Base-by-base conservation (phyloP, 1,140 invertebrate genomes). In the Halictus rubicundus region DNA sequence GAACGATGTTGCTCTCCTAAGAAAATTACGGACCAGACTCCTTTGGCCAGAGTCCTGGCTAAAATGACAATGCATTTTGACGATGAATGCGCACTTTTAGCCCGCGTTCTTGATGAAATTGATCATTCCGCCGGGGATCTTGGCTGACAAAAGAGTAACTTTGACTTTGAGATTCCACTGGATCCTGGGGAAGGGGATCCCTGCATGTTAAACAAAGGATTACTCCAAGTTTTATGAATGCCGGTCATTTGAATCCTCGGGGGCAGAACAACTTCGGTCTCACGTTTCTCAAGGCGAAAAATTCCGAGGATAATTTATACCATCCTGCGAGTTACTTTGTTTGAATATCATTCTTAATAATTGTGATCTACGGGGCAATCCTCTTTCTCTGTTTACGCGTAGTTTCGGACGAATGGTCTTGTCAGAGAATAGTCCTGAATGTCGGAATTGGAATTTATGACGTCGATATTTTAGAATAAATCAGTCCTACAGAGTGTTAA, bases 151-250 rank as follows among this genome's bases (percentile, higher is more conserved):
- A 52, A 52, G 54, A 57, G 8, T 21, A 25, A 59, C n/a, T 25
- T 59, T 59, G 57, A 14, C 57, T 59, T 59, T 59, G 57, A 59
- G 57, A 59, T 59, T 59, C 23, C 23, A 12, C 57, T 7, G n/a
- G 0, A 0, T n/a, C n/a, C 8, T 16, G 21, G 6, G 54, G 3
- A 57, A n/a, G 0, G 21, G 7, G 54, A 57, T 5, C 6, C 54
- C 7, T 25, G 57, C n/a, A 59, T 59, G n/a, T 23, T 59, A 59
- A 59, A 59, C 57, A 59, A 59, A 59, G 57, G 57, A 59, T 59
- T 25, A 25, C 23, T 1, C 57, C 8, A 25, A 59, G 57, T 59
- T 59, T 25, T 10, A 14, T 25, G 23, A 25, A 25, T 12, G 12
- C 57, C 23, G 57, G n/a, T 14, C n/a, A 25, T 59, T 59, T 59